phyloP scores from a whole-genome alignment of 2,797 vertebrate species.

The Chelmon rostratus region DNA sequence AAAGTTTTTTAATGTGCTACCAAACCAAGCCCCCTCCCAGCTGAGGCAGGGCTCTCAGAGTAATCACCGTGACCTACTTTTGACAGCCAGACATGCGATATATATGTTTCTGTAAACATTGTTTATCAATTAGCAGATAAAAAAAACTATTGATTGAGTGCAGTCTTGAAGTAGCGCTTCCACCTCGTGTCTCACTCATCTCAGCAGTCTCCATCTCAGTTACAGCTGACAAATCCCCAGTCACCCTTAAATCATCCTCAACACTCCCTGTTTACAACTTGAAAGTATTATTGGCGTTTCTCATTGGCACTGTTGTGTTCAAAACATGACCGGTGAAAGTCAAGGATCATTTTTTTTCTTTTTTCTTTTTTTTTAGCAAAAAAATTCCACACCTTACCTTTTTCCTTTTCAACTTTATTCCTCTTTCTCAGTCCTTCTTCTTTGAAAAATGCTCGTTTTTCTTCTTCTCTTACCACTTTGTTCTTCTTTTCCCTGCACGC shows the following conservation, averaged over 20 bases:
- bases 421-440: conserved; percentile 35
- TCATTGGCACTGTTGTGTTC: conserved; percentile 16
- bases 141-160: conserved; percentile 8
- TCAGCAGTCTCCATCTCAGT: not conserved
- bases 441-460: conserved; percentile 31
- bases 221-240: conserved; percentile 44
- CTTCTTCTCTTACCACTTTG: conserved; percentile 52
- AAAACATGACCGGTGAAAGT: conserved; percentile 50
- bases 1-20: conserved; percentile 61
- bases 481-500: conserved; percentile 57
- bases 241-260: conserved; percentile 34
- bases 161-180: conserved; percentile 1
- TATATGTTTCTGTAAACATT: conserved; percentile 38
- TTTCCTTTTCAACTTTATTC: conserved; percentile 38
- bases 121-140: conserved; percentile 43
- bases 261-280: conserved; percentile 20
- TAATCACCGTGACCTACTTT: conserved; percentile 48
- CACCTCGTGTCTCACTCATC: conserved; percentile 35
- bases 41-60: conserved; percentile 19
- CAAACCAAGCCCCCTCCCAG: not conserved
- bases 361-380: conserved; percentile 3
- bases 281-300: conserved; percentile 34
- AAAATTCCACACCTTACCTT: conserved; percentile 73
- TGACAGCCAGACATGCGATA: conserved; percentile 17
- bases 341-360: conserved; percentile 23